These are phyloP conservation scores for Diaphora mendica DNA, from an alignment of 2,888 invertebrate genomes.

Conservation along the genomic window DNA sequence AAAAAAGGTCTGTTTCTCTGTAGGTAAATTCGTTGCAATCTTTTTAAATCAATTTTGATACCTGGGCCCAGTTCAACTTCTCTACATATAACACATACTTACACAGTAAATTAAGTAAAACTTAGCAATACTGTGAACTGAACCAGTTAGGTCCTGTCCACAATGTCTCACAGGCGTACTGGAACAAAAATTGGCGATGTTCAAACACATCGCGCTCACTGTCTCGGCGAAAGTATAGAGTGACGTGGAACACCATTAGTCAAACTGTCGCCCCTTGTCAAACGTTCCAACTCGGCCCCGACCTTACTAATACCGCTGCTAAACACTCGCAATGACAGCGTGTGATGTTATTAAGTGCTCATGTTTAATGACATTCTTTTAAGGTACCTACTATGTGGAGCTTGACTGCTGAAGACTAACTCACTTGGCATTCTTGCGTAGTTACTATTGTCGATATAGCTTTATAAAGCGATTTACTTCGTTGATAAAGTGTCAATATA, in stretches of 20 bases:
- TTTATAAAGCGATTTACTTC: not conserved
- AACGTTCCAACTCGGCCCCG: conserved; percentile 72
- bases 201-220: conserved; percentile 38
- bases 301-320: conserved; percentile 71
- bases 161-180: not conserved
- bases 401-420: not conserved
- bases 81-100: not conserved
- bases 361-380: conserved; percentile 60
- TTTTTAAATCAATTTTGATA: no score
- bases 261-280: conserved; percentile 85
- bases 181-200: conserved; percentile 27
- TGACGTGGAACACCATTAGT: conserved; percentile 78
- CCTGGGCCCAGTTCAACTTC: not conserved
- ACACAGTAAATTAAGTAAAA: not conserved
- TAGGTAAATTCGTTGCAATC: no score
- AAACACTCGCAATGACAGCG: conserved; percentile 68
- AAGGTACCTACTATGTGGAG: conserved; percentile 2
- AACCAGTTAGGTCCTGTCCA: not conserved
- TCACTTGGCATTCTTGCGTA: not conserved
- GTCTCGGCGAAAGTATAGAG: conserved; percentile 69
- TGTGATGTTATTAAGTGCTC: conserved; percentile 75
- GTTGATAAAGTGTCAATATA: not conserved
- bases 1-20: no score
- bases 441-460: not conserved
- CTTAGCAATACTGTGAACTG: no score